Conservation (phyloP, 2,888 invertebrate species). For the Pollenia angustigena region DNA sequence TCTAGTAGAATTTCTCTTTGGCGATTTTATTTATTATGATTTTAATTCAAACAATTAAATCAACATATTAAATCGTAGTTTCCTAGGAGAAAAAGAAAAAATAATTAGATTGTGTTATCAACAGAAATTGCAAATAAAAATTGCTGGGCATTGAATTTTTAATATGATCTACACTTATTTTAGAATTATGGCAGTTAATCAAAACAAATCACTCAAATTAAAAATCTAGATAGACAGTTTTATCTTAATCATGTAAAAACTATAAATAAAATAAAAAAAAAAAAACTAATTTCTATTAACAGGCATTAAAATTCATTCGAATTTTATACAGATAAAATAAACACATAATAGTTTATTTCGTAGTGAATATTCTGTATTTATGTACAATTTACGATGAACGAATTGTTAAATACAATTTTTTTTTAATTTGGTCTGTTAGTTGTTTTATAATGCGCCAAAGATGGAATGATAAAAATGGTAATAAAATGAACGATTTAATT, state of each 20-base stretch:
- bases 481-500: constrained; percentile 8
- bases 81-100: background rate
- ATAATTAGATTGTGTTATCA: background rate
- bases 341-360: background rate
- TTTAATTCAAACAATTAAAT: background rate
- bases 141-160: background rate
- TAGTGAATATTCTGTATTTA: background rate
- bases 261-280: background rate
- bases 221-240: constrained; percentile 14
- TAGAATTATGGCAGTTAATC: background rate
- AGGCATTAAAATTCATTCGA: constrained; percentile 28
- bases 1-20: background rate
- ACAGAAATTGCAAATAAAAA: background rate
- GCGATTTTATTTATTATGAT: background rate
- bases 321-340: background rate
- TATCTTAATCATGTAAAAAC: constrained; percentile 23
- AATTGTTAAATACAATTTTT: constrained; percentile 17
- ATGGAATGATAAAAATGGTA: constrained; percentile 26
- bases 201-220: constrained; percentile 30
- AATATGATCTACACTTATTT: background rate
- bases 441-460: constrained; percentile 34
- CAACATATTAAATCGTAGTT: background rate
- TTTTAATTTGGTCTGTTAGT: background rate
- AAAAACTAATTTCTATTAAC: constrained; percentile 15
- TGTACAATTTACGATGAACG: background rate